Conservation (phyloP, 2,113 vertebrate genomes). For the Pterocles orientalis region DNA sequence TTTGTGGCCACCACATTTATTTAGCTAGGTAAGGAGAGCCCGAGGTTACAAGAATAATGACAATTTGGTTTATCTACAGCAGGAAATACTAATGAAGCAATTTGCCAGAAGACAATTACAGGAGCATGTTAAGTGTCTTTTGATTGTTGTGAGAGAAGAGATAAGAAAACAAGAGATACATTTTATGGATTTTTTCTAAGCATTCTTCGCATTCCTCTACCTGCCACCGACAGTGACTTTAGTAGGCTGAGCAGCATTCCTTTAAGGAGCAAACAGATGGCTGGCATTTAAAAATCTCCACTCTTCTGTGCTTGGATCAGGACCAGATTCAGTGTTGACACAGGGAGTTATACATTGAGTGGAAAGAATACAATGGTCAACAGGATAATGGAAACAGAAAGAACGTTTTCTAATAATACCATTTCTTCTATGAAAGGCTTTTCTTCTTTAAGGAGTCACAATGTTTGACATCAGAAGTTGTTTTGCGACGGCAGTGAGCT, state of each 20-base stretch:
- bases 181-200: conserved; percentile 48
- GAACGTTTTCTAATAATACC: background rate
- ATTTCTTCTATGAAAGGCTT: background rate
- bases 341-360: background rate
- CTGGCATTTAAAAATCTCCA: conserved; percentile 19
- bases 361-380: background rate
- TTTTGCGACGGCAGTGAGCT: background rate
- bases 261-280: conserved; percentile 44
- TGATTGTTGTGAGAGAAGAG: conserved; percentile 22
- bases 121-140: background rate
- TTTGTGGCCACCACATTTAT: background rate
- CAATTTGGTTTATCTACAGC: background rate
- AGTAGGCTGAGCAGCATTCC: conserved; percentile 17
- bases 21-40: background rate
- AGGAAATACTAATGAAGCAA: conserved; percentile 43
- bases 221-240: background rate
- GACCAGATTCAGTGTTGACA: background rate
- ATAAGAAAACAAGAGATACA: conserved; percentile 45
- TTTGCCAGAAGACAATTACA: conserved; percentile 46
- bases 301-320: background rate
- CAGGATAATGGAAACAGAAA: background rate
- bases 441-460: background rate
- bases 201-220: conserved; percentile 57
- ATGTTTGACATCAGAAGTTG: background rate
- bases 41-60: background rate